Evolutionary conservation across 1,140 invertebrate genomes (phyloP).

Genomic region (Drosophila tani): DNA sequence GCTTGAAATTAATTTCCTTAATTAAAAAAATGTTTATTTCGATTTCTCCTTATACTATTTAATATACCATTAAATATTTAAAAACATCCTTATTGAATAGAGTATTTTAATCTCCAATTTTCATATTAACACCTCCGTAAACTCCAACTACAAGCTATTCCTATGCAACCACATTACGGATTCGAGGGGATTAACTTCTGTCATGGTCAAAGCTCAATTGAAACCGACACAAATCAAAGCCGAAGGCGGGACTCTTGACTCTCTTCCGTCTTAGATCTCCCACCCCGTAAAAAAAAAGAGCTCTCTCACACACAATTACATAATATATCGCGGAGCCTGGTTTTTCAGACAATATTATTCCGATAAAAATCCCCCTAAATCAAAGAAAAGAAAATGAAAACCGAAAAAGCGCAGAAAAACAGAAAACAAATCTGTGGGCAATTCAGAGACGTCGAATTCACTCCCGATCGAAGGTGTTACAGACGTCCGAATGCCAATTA

Average conservation of each 20-base stretch:
- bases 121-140: not conserved
- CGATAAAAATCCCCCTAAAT: constrained; percentile 68
- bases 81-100: not conserved
- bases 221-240: constrained; percentile 43
- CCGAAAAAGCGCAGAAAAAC: constrained; percentile 20
- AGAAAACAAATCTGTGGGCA: constrained; percentile 38
- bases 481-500: constrained; percentile 53
- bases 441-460: constrained; percentile 25
- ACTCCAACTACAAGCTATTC: not conserved
- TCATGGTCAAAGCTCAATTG: constrained; percentile 71
- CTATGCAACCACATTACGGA: constrained; percentile 15
- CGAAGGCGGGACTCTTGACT: constrained; percentile 34
- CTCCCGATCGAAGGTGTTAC: constrained; percentile 58
- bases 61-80: not conserved
- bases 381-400: constrained; percentile 20
- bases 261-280: constrained; percentile 73
- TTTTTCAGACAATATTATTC: constrained; percentile 51
- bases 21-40: no score
- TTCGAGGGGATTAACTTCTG: constrained; percentile 40
- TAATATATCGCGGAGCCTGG: constrained; percentile 53
- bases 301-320: constrained; percentile 52
- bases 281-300: not conserved
- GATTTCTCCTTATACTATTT: no score
- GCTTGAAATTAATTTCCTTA: no score
- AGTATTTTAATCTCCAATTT: not conserved